Base-by-base conservation (phyloP, 2,113 vertebrate species). In the Grantiella picta region DNA sequence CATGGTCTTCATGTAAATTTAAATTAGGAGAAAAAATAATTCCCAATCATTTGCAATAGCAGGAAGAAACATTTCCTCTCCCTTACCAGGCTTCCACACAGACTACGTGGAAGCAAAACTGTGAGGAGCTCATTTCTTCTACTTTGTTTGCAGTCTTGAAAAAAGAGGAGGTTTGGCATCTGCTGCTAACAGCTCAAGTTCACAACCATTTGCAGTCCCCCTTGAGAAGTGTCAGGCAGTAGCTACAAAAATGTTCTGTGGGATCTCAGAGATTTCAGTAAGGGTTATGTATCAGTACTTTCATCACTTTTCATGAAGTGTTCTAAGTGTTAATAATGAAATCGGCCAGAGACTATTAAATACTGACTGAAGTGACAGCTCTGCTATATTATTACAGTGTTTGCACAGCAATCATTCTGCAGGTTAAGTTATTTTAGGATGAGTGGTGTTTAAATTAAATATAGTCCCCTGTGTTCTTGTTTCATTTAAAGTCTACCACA, bases 341-440 rank as follows among this genome's bases (percentile, higher is more conserved):
- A 90, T 80, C 1, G n/a, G 77, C 77, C 94, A 92, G 70, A 95
- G 83, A 89, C 93, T 95, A 91, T 94, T 95, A 97, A 95, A 95
- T 45, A 92, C 69, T 49, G 40, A 85, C 86, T 90, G 69, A 94
- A 96, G 83, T 81, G 88, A 96, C 90, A 95, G 88, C 65, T 75
- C 40, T 75, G 79, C 72, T 93, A 18, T 57, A 89, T 86, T 93
- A 96, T 90, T 90, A 80, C 40, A 75, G 75, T 76, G 61, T 95
- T 96, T 95, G 80, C 94, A 96, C 61, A 89, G 90, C 82, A 95
- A 86, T 92, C 92, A 90, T 93, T 96, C 90, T 40, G 21, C 79
- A 90, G 90, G 92, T 93, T 96, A 92, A 91, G 89, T 95, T 93
- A 93, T 92, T 96, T 94, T 95, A 94, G 80, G 86, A 92, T 90